A percentile compares a stretch with the other conserved stretches of the same genome.
phyloP scores from a whole-genome alignment of 2,888 invertebrate genomes.

The Volucella zonaria region DNA sequence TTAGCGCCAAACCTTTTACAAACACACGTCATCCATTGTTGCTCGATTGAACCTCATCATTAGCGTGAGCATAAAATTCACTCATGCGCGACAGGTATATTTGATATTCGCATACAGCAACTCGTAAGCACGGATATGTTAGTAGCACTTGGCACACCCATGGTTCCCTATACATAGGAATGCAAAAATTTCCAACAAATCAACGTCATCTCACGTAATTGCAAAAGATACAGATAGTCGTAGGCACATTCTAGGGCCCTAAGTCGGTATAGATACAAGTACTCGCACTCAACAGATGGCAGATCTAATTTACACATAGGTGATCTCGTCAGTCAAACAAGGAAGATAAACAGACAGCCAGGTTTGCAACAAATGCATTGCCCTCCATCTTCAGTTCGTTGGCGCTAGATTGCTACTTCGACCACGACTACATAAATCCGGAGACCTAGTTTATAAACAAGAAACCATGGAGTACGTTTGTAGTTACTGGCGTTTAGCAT shows the following conservation, averaged over 20 bases:
- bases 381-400: neutral
- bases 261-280: too few species aligned
- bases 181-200: neutral
- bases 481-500: neutral
- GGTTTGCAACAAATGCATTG: conserved; percentile 25
- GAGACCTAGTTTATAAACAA: conserved; percentile 2
- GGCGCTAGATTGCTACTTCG: neutral
- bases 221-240: neutral
- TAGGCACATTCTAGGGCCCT: too few species aligned
- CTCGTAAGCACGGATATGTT: neutral
- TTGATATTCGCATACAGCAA: neutral
- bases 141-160: neutral
- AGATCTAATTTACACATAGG: conserved; percentile 6
- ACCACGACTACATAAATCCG: conserved; percentile 6
- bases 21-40: conserved; percentile 2
- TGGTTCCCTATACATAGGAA: neutral
- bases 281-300: conserved; percentile 1
- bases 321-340: conserved; percentile 8
- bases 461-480: conserved; percentile 37
- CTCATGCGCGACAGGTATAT: neutral
- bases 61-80: neutral
- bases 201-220: neutral
- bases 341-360: conserved; percentile 49
- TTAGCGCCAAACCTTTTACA: conserved; percentile 1
- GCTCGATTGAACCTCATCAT: conserved; percentile 16